Base-by-base conservation (phyloP, 2,888 invertebrate genomes). In the Seladonia tumulorum region DNA sequence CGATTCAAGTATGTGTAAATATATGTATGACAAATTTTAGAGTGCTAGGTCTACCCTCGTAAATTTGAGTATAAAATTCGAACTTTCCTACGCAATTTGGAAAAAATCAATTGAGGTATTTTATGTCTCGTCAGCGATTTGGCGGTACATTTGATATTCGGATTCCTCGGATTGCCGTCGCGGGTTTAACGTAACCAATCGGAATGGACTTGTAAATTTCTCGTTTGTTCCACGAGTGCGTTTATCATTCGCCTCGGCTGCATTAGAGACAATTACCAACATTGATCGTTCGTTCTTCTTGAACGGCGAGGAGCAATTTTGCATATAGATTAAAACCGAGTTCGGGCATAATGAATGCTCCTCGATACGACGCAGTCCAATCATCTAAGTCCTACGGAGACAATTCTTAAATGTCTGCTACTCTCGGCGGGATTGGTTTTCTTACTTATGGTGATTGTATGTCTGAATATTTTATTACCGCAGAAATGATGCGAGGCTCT, bases 241-340 rank as follows among this genome's bases (percentile, higher is more conserved):
- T 60, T 77, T n/a, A 35, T 47, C 5, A 76, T 47, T 76, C 25
- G 22, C 2, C 35, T 29, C 22, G 53, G n/a, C 49, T 39, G 45
- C 68, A n/a, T 49, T 53, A 42, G 60, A 82, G 47, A 74, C 42
- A 63, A 74, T 78, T 82, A 70, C 60, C 25, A 82, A 60, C 84
- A 83, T 57, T 78, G 77, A 85, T 63, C 76, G 53, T 75, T 66
- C 77, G 79, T 88, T 85, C 77, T 75, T 85, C 82, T 68, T 72
- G 49, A 70, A 84, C 70, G 66, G 80, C 79, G 75, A 88, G 70
- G 63, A 66, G 47, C 66, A 85, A 77, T 82, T 88, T 88, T 88
- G 82, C 88, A 88, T 88, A 88, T 82, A 88, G 76, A 88, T 88
- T 84, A 81, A 70, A 88, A 47, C 53, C 14, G 71, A 85, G 73